phyloP scores from a whole-genome alignment of 1,140 invertebrate species.

The Lanistes nyassanus region DNA sequence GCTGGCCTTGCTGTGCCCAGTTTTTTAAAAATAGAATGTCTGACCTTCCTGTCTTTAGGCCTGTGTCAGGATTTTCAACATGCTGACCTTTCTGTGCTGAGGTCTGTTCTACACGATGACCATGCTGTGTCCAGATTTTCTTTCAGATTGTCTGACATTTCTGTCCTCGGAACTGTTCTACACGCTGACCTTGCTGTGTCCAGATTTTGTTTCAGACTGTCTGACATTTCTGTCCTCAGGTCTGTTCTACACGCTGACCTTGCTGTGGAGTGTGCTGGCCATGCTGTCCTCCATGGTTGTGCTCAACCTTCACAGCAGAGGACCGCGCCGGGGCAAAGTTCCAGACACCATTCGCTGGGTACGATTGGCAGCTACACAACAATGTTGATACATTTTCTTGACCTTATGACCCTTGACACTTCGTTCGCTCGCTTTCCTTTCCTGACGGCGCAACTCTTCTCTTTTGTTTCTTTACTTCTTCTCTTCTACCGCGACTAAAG shows the following conservation, averaged over 20 bases:
- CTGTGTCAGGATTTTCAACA: not conserved
- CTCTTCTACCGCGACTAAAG: too few relatives aligned
- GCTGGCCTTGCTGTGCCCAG: slow-evolving; percentile 43
- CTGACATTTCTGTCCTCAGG: slow-evolving; percentile 32
- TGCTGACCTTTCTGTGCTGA: not conserved
- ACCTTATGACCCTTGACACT: not conserved
- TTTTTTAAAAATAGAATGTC: too few relatives aligned
- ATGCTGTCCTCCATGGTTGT: slow-evolving; percentile 47
- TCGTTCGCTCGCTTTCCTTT: not conserved
- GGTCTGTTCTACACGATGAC: too few relatives aligned
- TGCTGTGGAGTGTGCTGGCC: slow-evolving; percentile 46
- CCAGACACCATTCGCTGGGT: slow-evolving; percentile 48
- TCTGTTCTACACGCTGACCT: slow-evolving; percentile 45
- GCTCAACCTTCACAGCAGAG: slow-evolving; percentile 50
- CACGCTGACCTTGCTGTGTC: not conserved
- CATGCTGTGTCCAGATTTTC: too few relatives aligned
- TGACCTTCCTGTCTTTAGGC: too few relatives aligned
- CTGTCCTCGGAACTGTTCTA: not conserved
- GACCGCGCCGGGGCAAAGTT: slow-evolving; percentile 43
- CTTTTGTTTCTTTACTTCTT: not conserved
- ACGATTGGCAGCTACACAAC: slow-evolving; percentile 10
- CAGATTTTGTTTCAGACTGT: not conserved
- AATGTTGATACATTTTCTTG: not conserved
- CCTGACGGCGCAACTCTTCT: not conserved
- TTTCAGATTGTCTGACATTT: too few relatives aligned